A percentile compares a stretch with the other conserved stretches of the same genome.
These are phyloP conservation scores for Neodiprion virginianus DNA, from an alignment of 1,140 invertebrate species.

Conservation along the genomic window DNA sequence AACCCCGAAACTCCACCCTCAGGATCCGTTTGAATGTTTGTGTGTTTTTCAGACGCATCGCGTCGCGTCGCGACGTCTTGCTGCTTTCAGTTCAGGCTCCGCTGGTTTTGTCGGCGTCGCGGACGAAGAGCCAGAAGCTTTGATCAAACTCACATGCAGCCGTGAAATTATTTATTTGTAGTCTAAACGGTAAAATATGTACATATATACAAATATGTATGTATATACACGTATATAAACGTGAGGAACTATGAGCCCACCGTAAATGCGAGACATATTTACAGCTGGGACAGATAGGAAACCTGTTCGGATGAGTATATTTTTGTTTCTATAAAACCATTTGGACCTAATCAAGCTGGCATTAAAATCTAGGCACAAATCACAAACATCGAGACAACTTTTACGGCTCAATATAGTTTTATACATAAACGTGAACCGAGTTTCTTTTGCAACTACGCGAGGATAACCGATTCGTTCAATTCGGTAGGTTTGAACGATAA, in stretches of 20 bases:
- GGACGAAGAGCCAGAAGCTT: neutral
- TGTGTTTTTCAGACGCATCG: slow-evolving; percentile 2
- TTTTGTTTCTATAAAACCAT: slow-evolving; percentile 3
- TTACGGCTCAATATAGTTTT: neutral
- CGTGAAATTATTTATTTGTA: slow-evolving; percentile 8
- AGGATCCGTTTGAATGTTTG: neutral
- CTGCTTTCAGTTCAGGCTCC: no score
- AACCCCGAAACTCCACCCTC: neutral
- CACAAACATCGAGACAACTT: neutral
- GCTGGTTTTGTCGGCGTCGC: neutral
- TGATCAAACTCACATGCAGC: neutral
- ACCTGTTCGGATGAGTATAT: neutral
- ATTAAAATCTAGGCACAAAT: neutral
- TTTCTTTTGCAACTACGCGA: neutral
- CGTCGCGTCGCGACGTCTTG: no score
- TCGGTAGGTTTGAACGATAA: neutral
- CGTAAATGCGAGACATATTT: neutral
- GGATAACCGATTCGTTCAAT: neutral
- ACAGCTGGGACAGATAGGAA: neutral
- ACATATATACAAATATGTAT: no score
- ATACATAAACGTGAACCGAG: neutral
- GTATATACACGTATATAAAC: neutral
- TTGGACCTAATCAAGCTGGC: neutral
- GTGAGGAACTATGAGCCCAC: neutral
- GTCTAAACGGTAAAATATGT: neutral